Base-by-base conservation (phyloP, 2,888 invertebrate species). In the Cyclophora punctaria region DNA sequence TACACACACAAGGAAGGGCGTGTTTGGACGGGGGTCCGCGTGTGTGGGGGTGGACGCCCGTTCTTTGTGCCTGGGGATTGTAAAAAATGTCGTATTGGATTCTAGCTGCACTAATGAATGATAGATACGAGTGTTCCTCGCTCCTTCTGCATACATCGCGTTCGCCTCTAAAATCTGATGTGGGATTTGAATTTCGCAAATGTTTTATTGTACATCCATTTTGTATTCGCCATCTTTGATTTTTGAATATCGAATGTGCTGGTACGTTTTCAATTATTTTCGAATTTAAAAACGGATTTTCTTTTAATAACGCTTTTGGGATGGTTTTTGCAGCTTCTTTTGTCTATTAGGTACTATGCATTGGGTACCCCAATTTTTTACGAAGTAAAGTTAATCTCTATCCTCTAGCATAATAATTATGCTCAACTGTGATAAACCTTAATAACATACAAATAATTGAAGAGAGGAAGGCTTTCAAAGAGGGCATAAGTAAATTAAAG, bases 51-150 rank as follows among this genome's bases (percentile, higher is more conserved):
- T 72, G 79, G 73, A 71, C 78, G 79, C 79, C 74, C 78, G 85
- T 75, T 82, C 88, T 88, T 87, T 87, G 87, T 88, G 84, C 86
- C 77, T 66, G 73, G 82, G 82, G 81, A 81, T 84, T 84, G 84
- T 84, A 86, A 86, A 88, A 88, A 88, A 86, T 86, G 86, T 87
- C 88, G 85, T 88, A 87, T 88, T 87, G 85, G 87, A 86, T 86
- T 86, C 84, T 82, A 80, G 85, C 80, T 78, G 76, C 75, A 78
- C 86, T 87, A 88, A 88, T 87, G 88, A 88, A 87, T 87, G 88
- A 87, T 88, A 87, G 84, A 83, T 84, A 82, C 71, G 75, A 72
- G 71, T 73, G 78, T 76, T 71, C 75, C 68, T 71, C 58, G 55
- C 50, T 42, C 69, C 69, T 71, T 67, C 67, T 70, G 67, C 69